Percentiles rank a stretch among this genome's conserved stretches.
Conservation (phyloP, 2,113 vertebrate genomes). For the Ahaetulla prasina region DNA sequence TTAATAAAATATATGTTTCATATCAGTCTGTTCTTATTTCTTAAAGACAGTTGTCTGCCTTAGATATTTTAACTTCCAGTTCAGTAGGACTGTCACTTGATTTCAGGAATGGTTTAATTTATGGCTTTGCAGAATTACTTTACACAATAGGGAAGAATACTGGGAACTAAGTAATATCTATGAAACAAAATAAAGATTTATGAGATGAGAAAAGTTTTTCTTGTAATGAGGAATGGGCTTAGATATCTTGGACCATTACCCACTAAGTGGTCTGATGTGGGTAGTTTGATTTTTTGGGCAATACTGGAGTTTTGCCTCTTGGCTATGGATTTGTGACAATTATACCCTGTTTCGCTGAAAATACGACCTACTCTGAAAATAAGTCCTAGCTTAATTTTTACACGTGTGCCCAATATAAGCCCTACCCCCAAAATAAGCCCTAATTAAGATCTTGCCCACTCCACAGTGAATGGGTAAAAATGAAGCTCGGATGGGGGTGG, state of each 20-base stretch:
- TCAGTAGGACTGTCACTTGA: conserved; percentile 43
- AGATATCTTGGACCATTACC: too few species aligned
- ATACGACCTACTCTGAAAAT: too few species aligned
- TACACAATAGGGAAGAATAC: conserved; percentile 37
- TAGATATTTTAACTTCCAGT: conserved; percentile 53
- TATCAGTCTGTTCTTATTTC: conserved; percentile 42
- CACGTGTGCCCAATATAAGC: too few species aligned
- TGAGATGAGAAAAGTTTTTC: conserved; percentile 35
- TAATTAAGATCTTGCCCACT: too few species aligned
- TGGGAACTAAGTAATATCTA: conserved; percentile 26
- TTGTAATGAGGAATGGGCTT: conserved; percentile 12
- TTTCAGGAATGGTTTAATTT: conserved; percentile 47
- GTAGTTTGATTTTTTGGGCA: neutral
- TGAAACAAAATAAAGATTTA: conserved; percentile 34
- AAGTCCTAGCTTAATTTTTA: too few species aligned
- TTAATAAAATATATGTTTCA: conserved; percentile 54
- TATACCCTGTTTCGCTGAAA: too few species aligned
- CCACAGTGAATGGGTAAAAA: too few species aligned
- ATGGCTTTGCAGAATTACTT: conserved; percentile 50
- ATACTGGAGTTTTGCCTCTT: neutral
- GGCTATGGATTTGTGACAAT: neutral
- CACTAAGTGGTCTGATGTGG: neutral
- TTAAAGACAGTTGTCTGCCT: conserved; percentile 23
- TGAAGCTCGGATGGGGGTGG: too few species aligned
- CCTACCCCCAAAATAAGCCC: too few species aligned